phyloP scores from a whole-genome alignment of 2,888 invertebrate genomes.

The Orchesella flavescens region DNA sequence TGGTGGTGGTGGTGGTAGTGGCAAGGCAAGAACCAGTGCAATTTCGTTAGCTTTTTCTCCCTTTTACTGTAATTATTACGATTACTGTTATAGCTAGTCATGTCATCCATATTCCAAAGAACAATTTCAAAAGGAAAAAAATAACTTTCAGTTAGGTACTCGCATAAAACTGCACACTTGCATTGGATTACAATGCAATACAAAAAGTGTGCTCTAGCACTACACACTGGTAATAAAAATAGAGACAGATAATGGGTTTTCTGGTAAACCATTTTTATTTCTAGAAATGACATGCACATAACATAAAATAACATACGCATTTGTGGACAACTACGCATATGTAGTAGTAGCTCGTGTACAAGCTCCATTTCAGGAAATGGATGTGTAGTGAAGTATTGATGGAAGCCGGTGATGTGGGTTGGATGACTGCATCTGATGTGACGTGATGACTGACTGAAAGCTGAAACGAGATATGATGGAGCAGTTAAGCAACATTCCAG shows the following conservation, averaged over 20 bases:
- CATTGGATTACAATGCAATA: too few species aligned
- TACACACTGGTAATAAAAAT: not conserved
- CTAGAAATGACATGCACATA: conserved; percentile 4
- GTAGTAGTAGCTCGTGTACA: not conserved
- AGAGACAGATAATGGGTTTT: conserved; percentile 21
- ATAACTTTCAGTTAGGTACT: too few species aligned
- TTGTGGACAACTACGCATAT: not conserved
- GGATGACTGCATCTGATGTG: conserved; percentile 1
- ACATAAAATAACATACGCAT: not conserved
- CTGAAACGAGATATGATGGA: too few species aligned
- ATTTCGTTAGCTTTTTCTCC: not conserved
- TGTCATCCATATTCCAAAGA: conserved; percentile 7
- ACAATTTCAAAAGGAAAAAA: too few species aligned
- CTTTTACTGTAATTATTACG: conserved; percentile 25
- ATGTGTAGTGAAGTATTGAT: not conserved
- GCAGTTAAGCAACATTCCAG: too few species aligned
- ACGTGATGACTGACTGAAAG: not conserved
- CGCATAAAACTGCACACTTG: too few species aligned
- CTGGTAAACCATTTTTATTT: conserved; percentile 21
- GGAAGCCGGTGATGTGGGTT: not conserved
- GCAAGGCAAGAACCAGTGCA: not conserved
- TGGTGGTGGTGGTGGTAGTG: too few species aligned
- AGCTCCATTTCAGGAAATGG: not conserved
- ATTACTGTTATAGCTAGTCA: conserved; percentile 3
- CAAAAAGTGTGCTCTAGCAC: too few species aligned